Evolutionary conservation across 2,113 vertebrate species (phyloP).

Genomic region (Tragulus kanchil): DNA sequence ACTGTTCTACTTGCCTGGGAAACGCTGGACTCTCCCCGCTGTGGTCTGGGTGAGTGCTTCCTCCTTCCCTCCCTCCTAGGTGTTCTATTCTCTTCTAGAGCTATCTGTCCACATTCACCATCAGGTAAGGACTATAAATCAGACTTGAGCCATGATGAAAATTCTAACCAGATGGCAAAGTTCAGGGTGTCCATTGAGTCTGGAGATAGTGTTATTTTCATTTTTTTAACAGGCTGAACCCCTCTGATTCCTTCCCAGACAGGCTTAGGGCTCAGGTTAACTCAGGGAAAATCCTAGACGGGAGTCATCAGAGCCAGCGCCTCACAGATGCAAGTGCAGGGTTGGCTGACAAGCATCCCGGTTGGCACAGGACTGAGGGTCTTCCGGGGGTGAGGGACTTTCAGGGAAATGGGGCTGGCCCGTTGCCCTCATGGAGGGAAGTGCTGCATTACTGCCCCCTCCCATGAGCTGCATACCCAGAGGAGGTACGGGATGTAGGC

Average conservation of each 20-base stretch:
- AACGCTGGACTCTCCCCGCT: neutral
- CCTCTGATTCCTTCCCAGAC: neutral
- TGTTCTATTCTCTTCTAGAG: neutral
- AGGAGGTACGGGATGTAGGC: too few relatives aligned
- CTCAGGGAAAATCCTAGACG: neutral
- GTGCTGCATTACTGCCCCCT: neutral
- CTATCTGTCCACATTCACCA: neutral
- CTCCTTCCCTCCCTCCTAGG: neutral
- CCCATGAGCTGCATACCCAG: fast-evolving
- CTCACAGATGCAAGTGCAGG: neutral
- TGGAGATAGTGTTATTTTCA: neutral
- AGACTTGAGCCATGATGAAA: neutral
- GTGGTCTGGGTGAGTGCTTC: too few relatives aligned
- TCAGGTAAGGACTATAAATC: neutral
- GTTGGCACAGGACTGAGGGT: neutral
- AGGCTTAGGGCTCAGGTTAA: neutral
- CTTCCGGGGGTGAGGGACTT: neutral
- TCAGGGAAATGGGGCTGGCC: neutral
- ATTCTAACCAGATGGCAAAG: neutral
- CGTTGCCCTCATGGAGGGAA: neutral
- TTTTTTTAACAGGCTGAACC: neutral
- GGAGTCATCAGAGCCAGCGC: neutral
- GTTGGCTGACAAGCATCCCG: neutral
- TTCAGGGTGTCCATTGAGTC: neutral
- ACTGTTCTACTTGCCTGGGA: neutral